Base-by-base conservation (phyloP, 2,797 vertebrate genomes). In the Sebastes vulpes region DNA sequence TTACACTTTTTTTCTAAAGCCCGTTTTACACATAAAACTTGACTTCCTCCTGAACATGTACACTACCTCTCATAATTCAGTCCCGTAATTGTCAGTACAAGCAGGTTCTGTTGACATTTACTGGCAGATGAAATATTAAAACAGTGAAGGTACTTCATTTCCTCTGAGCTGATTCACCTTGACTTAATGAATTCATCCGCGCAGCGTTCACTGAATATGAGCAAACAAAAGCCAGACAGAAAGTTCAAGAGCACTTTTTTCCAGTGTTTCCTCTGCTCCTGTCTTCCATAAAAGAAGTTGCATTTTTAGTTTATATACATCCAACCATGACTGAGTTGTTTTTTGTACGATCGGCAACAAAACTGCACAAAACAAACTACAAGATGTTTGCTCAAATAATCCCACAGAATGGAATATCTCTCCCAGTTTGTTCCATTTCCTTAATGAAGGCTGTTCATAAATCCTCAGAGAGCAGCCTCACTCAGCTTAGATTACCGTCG, bases 401-500 rank as follows among this genome's bases (percentile, higher is more conserved):
- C 52, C 21, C 61, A 12, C 20, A 35, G 5, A 31, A 29, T 29
- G 5, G 10, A 68, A 38, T 20, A 53, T 59, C 4, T 56, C 28
- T 12, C 50, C 6, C 3, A 7, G 12, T 26, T 60, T 21, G 9
- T 25, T 84, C 3, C 1, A 16, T 54, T 74, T 77, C 59, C 56
- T 11, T 56, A 20, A 79, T 65, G 20, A 64, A 20, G 23, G 52
- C 53, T 23, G 46, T 56, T 57, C 71, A n/a, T 42, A 2, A 18
- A 32, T 72, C 53, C 65, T 75, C 38, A 0, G 77, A 80, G 70
- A 77, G 26, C 78, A 9, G 53, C 65, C 25, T 35, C 56, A 5
- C 80, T 75, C 60, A 2, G 76, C 75, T 77, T 56, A 73, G 23
- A 85, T 87, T 81, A 79, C 82, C 79, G 71, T 56, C 38, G 31